phyloP scores from a whole-genome alignment of 2,113 vertebrate genomes.

The Bubo blakistoni region DNA sequence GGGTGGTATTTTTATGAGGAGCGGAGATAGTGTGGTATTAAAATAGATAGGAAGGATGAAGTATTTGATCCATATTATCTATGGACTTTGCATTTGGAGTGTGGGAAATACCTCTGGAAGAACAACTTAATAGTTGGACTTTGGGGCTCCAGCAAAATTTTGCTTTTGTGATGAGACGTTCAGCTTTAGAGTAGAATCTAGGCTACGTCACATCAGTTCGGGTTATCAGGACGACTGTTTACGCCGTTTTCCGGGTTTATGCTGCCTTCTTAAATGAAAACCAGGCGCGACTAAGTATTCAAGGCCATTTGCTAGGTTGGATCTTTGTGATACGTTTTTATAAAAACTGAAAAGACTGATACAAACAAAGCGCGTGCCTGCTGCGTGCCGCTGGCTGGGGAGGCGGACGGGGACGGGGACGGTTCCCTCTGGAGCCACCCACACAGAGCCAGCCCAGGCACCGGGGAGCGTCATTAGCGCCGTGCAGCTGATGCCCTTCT shows the following conservation, averaged over 20 bases:
- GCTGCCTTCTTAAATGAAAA: neutral
- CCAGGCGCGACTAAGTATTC: neutral
- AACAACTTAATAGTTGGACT: neutral
- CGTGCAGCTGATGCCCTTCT: constrained; percentile 16
- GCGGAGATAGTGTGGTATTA: neutral
- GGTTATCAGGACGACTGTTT: neutral
- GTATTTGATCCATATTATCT: neutral
- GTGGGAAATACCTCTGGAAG: neutral
- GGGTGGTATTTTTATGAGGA: neutral
- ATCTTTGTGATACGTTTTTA: neutral
- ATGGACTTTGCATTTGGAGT: neutral
- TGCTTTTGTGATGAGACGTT: neutral
- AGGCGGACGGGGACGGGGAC: neutral
- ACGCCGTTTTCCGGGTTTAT: neutral
- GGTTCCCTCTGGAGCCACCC: neutral
- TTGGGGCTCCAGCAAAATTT: neutral
- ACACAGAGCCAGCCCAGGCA: neutral
- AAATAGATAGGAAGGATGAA: neutral
- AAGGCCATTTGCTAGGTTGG: neutral
- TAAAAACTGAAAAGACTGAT: too few relatives aligned
- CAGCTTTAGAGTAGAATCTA: neutral
- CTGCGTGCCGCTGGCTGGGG: neutral
- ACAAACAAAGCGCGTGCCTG: neutral
- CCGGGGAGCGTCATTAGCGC: neutral
- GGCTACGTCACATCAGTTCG: neutral